These are phyloP conservation scores for Junonia oenone DNA, from an alignment of 2,888 invertebrate species.

Conservation along the genomic window DNA sequence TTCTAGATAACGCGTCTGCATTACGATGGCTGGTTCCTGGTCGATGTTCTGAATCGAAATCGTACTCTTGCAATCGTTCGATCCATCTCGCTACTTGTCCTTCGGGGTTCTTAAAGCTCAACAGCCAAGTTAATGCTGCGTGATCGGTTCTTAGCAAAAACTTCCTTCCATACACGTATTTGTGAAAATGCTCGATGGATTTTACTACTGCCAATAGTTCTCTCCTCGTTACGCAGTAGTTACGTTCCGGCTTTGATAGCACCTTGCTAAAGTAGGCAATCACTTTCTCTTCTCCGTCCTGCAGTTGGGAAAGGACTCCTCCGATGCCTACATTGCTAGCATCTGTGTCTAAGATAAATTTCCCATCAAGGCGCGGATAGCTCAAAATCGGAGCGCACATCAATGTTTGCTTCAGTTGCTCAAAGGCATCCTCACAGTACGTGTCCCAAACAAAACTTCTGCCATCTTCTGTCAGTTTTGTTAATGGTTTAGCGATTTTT, in stretches of 20 bases:
- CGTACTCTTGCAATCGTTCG: conserved; percentile 2
- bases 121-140: not conserved
- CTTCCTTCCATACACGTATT: conserved; percentile 3
- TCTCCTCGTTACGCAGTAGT: conserved; percentile 10
- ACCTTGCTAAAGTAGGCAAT: conserved; percentile 15
- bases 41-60: not conserved
- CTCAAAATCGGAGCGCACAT: too few species aligned
- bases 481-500: not conserved
- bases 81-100: too few species aligned
- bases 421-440: too few species aligned
- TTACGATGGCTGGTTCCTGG: not conserved
- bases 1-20: not conserved
- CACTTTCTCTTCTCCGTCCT: conserved; percentile 4
- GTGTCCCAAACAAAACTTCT: too few species aligned
- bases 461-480: too few species aligned
- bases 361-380: too few species aligned
- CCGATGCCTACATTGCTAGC: conserved; percentile 16
- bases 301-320: conserved; percentile 12
- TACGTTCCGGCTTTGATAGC: conserved; percentile 11
- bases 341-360: conserved; percentile 16
- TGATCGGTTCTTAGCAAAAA: conserved; percentile 13
- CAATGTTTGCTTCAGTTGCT: too few species aligned
- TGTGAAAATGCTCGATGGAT: conserved; percentile 4
- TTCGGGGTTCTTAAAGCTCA: too few species aligned
- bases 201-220: conserved; percentile 16